These are phyloP conservation scores for Ageneiosus marmoratus DNA, from an alignment of 2,113 vertebrate species.

Conservation along the genomic window DNA sequence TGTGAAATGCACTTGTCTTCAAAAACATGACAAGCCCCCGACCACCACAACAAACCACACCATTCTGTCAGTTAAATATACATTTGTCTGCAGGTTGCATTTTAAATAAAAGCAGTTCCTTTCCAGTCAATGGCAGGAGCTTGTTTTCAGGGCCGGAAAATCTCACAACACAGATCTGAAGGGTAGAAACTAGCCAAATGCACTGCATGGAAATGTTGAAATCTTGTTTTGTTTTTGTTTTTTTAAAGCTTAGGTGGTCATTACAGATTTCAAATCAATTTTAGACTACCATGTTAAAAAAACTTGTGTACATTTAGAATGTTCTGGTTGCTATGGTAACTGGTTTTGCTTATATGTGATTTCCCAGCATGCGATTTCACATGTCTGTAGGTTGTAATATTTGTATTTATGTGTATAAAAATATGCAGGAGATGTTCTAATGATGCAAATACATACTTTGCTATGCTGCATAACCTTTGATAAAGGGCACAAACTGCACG, in stretches of 20 bases:
- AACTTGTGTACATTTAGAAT: background rate
- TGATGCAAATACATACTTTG: background rate
- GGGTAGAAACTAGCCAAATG: background rate
- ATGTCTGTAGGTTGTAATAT: background rate
- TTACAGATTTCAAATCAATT: background rate
- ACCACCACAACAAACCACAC: background rate
- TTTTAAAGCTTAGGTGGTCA: background rate
- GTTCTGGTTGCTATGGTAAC: background rate
- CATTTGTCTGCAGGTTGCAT: background rate
- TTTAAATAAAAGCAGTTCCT: background rate
- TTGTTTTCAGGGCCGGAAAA: background rate
- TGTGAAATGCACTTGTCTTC: too few species aligned
- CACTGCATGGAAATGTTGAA: background rate
- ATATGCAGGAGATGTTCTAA: background rate
- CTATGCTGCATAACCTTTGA: background rate
- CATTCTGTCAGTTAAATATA: background rate
- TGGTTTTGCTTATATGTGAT: background rate
- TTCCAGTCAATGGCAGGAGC: background rate
- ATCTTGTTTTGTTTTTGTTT: too few species aligned
- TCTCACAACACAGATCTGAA: background rate
- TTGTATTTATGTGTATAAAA: background rate
- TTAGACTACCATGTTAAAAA: background rate
- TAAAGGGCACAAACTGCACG: background rate
- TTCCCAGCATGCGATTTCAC: background rate
- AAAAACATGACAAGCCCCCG: too few species aligned